Conservation (phyloP, 2,888 invertebrate genomes). For the Calephelis perditalis region DNA sequence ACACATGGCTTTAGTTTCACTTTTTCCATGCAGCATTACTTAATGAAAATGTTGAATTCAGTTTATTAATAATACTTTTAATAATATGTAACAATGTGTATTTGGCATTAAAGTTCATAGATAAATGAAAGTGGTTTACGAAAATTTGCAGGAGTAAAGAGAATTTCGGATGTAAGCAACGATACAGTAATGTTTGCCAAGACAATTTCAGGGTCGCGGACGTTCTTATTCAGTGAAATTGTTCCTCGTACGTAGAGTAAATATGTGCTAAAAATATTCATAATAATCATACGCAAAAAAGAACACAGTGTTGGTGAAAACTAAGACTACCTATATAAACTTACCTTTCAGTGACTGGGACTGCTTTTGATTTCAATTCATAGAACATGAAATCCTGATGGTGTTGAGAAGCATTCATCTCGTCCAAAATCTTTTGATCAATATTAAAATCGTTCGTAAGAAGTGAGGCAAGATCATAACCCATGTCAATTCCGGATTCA, state of each 20-base stretch:
- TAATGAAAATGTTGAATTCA: neutral
- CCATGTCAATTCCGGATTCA: constrained; percentile 82
- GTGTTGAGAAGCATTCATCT: constrained; percentile 74
- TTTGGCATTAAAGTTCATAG: neutral
- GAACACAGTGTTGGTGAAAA: constrained; percentile 12
- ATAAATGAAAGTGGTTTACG: neutral
- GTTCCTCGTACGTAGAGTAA: constrained; percentile 52
- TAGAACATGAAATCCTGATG: constrained; percentile 81
- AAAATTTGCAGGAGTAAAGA: constrained; percentile 20
- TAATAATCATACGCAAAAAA: constrained; percentile 32
- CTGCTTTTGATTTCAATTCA: constrained; percentile 80
- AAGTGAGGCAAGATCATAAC: constrained; percentile 79
- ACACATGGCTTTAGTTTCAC: neutral
- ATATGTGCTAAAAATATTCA: constrained; percentile 68
- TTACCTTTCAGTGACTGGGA: constrained; percentile 78
- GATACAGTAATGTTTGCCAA: constrained; percentile 68
- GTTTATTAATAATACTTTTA: neutral
- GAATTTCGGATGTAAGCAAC: constrained; percentile 50
- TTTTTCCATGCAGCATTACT: neutral
- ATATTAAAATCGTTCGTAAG: constrained; percentile 73
- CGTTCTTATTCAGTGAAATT: constrained; percentile 63
- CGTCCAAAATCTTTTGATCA: constrained; percentile 74
- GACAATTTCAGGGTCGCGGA: constrained; percentile 67
- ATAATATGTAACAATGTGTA: neutral
- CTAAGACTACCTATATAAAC: constrained; percentile 36